These are phyloP conservation scores for Lucifuga dentata DNA, from an alignment of 2,113 vertebrate species.

Conservation along the genomic window DNA sequence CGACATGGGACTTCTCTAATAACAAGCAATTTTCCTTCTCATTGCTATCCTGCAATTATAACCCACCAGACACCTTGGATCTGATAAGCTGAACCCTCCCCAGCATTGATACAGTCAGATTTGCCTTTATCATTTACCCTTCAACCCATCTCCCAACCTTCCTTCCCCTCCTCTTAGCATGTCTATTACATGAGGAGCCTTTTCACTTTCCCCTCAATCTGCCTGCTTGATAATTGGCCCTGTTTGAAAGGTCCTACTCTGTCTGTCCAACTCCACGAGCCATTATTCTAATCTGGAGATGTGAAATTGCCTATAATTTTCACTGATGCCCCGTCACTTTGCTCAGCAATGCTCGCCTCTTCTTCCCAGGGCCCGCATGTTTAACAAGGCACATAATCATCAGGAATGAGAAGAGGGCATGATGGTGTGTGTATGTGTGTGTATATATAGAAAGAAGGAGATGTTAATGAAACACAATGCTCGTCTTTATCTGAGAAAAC, in stretches of 20 bases:
- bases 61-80: constrained; percentile 73
- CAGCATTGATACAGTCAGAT: constrained; percentile 60
- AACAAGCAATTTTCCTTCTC: constrained; percentile 62
- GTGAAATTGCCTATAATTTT: constrained; percentile 88
- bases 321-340: constrained; percentile 80
- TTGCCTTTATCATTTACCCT: constrained; percentile 60
- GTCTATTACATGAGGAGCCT: constrained; percentile 60
- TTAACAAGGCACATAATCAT: constrained; percentile 78
- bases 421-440: constrained; percentile 37
- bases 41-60: constrained; percentile 79
- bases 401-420: constrained; percentile 63
- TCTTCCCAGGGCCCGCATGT: constrained; percentile 67
- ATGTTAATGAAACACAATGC: constrained; percentile 66
- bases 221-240: constrained; percentile 80
- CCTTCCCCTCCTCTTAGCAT: constrained; percentile 49
- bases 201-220: constrained; percentile 76
- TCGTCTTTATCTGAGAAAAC: constrained; percentile 56
- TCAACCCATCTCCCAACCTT: constrained; percentile 54
- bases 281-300: constrained; percentile 87
- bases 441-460: constrained; percentile 57
- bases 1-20: constrained; percentile 68
- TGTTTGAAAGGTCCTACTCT: constrained; percentile 81
- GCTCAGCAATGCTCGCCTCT: constrained; percentile 65
- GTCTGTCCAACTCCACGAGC: constrained; percentile 80
- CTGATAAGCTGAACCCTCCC: constrained; percentile 55